phyloP scores from a whole-genome alignment of 2,797 vertebrate genomes.

The Melanotaenia boesemani region DNA sequence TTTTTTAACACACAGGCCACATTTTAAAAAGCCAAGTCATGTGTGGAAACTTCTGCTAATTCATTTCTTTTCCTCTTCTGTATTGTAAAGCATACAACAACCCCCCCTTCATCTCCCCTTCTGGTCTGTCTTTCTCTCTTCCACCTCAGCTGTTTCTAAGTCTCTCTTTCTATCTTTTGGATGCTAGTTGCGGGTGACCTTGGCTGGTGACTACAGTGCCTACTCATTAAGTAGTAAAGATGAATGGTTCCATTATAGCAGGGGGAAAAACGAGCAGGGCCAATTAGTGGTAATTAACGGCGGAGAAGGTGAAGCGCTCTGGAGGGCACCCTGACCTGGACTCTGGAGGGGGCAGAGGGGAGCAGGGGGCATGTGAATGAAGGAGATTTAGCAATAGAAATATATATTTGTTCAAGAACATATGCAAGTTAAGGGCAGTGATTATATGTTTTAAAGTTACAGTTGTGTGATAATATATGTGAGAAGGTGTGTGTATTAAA shows the following conservation, averaged over 20 bases:
- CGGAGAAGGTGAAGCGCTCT: slow-evolving; percentile 70
- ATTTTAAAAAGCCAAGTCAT: slow-evolving; percentile 59
- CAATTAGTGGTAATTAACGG: slow-evolving; percentile 86
- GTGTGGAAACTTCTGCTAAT: slow-evolving; percentile 54
- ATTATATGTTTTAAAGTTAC: neutral
- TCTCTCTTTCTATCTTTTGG: slow-evolving; percentile 65
- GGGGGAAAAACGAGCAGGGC: slow-evolving; percentile 69
- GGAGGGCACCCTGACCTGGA: slow-evolving; percentile 75
- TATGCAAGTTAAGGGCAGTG: neutral
- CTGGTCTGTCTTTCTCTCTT: slow-evolving; percentile 19
- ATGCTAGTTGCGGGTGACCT: slow-evolving; percentile 77
- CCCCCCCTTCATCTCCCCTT: slow-evolving; percentile 21
- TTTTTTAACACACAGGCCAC: slow-evolving; percentile 28
- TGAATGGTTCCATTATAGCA: slow-evolving; percentile 85
- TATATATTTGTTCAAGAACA: slow-evolving; percentile 6
- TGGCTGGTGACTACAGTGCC: slow-evolving; percentile 78
- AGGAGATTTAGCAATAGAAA: slow-evolving; percentile 29
- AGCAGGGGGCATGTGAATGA: slow-evolving; percentile 25
- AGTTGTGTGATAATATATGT: neutral
- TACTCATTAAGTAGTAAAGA: slow-evolving; percentile 86
- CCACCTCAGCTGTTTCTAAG: slow-evolving; percentile 49
- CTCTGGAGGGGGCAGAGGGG: slow-evolving; percentile 62
- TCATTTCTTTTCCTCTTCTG: slow-evolving; percentile 43
- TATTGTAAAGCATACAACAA: slow-evolving; percentile 42
- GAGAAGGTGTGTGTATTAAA: neutral